Evolutionary conservation across 2,888 invertebrate genomes (phyloP), one percentile per base, ranked within the genome.

Genomic region (Ophion slaviceki): DNA sequence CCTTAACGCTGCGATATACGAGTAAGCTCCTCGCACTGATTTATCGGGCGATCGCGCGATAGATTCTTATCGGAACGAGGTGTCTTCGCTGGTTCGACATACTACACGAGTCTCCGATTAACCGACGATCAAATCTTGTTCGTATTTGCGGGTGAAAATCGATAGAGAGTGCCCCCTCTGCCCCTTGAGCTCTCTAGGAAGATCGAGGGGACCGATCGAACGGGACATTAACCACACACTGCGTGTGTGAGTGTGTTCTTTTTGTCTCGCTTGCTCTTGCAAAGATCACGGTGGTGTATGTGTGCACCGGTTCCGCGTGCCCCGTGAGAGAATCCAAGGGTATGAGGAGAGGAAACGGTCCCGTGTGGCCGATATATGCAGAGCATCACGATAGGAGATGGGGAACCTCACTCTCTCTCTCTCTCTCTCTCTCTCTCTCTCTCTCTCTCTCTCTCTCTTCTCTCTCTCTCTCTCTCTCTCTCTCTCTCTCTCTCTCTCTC

Each of bases 181-280:
- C 36, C 61, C 61, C 47, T 62, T 32, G 72, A 85, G 79, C 75
- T 81, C 59, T 64, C 70, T 85, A 62, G 78, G 78, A 79, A 82
- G 66, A 82, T 86, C 88, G 90, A 4, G 7, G 89, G 89, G 90
- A 91, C 90, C 91, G 91, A 93, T 93, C 92, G 91, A 93, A 93
- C 92, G 93, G 92, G 91, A 93, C 92, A 92, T 91, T 92, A 92
- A 93, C 93, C 93, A 93, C 93, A 92, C 91, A 89, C 88, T 81
- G 89, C 87, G 88, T 88, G 89, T 90, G 88, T 88, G 32, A 17
- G 20, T 66, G 89, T 89, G 85, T 66, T 20, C 36, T 24, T 62
- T 11, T 79, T 74, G 57, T 80, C 57, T 87, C 81, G 62, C 80
- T 86, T 71, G 79, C 82, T 78, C 80, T 67, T 68, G 74, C 32